Conservation (phyloP, 2,888 invertebrate species). For the Spodoptera littoralis region DNA sequence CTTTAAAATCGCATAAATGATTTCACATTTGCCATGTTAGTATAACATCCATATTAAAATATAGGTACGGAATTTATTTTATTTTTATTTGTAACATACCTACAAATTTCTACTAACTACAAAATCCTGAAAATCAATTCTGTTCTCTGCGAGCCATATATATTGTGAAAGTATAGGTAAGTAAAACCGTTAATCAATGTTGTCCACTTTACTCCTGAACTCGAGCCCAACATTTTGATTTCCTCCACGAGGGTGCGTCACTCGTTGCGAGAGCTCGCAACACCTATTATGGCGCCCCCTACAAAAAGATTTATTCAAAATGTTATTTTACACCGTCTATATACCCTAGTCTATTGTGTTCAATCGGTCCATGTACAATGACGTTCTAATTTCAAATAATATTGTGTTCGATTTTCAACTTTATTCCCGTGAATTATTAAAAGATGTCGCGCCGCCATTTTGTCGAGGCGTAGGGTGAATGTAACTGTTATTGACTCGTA, state of each 20-base stretch:
- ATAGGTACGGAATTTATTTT: too few relatives aligned
- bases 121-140: too few relatives aligned
- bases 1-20: neutral
- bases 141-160: too few relatives aligned
- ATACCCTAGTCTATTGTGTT: constrained; percentile 76
- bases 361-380: constrained; percentile 76
- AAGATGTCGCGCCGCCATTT: constrained; percentile 78
- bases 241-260: constrained; percentile 80
- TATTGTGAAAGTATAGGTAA: too few relatives aligned
- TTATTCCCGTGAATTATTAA: constrained; percentile 53
- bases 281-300: constrained; percentile 85
- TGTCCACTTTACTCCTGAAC: constrained; percentile 67
- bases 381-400: constrained; percentile 73
- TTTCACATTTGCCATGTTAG: neutral
- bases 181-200: too few relatives aligned
- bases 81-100: too few relatives aligned
- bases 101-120: too few relatives aligned
- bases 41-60: too few relatives aligned
- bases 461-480: constrained; percentile 70
- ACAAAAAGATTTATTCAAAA: constrained; percentile 88
- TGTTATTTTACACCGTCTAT: constrained; percentile 87
- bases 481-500: constrained; percentile 77
- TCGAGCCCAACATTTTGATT: constrained; percentile 74
- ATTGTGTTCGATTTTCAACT: constrained; percentile 66
- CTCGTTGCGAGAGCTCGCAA: constrained; percentile 76